Base-by-base conservation (phyloP, 2,888 invertebrate genomes). In the Coenonympha glycerion region DNA sequence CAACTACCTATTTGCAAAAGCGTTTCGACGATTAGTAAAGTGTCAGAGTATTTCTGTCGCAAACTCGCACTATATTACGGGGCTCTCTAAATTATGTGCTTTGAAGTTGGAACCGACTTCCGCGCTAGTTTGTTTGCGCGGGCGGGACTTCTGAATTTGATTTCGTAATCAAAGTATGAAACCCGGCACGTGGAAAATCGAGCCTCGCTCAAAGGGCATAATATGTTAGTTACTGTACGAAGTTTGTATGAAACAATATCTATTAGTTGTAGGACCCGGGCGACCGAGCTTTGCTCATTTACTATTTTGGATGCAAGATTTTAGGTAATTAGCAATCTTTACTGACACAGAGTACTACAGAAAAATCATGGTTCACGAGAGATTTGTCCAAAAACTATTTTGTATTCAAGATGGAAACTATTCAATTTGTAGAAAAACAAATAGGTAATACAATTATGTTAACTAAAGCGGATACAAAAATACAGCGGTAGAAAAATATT, bases 21-120 rank as follows among this genome's bases (percentile, higher is more conserved):
- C 54, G 57, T 57, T 56, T 55, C 54, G 42, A 52, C 60, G 56
- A 60, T 60, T 60, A 59, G 59, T 60, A 49, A 53, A 56, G 57
- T 59, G 60, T 60, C 60, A 51, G 52, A 53, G 52, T 59, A 53
- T 53, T 56, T 53, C 57, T 57, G 57, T 57, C 57, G n/a, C n/a
- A n/a, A n/a, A n/a, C n/a, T n/a, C n/a, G 55, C 51, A 51, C 55
- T 55, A 53, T 50, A 53, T 49, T 47, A 53, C 53, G 30, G 55
- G 49, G 50, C 31, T 51, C 50, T 19, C 47, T 55, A 41, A 52
- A 46, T 52, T 52, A 53, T 55, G 47, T 34, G 48, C 52, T 48
- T 34, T 48, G 49, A 36, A 50, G 45, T 39, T 39, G 15, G 3
- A 24, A 24, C 48, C 21, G 18, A 44, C 31, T 41, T 41, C 40